Evolutionary conservation across 2,888 invertebrate species (phyloP), one percentile per base, ranked within the genome.

Genomic region (Graphium colonna): DNA sequence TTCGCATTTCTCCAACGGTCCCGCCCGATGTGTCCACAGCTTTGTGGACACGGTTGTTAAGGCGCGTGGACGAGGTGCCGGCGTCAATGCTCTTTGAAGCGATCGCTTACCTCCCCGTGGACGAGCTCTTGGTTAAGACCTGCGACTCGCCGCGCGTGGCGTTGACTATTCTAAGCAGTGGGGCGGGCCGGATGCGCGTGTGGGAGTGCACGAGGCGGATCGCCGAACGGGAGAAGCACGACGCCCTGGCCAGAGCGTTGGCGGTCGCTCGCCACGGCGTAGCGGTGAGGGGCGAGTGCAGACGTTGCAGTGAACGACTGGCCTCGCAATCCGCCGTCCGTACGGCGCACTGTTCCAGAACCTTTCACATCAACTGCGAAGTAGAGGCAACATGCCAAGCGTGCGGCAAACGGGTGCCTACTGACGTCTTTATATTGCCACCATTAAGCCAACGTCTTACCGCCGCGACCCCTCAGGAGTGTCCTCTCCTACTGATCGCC

Each of bases 291-390:
- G 80, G 80, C 3, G 64, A 64, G 42, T 87, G 86, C 68, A 63
- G 33, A 57, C 71, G 68, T 33, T 85, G 86, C 73, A 72, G 66
- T 15, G 63, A 68, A 41, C 62, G 69, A 43, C 71, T 82, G 62
- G 61, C 56, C 18, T 63, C 59, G 48, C 61, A 60, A 12, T 36
- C 56, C 38, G 62, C 75, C 52, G 63, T 55, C 53, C 79, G 79
- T 61, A 77, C 83, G 47, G 67, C 65, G 46, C 87, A 86, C 71
- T 82, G 85, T 68, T 77, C 73, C 49, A 79, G 83, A 64, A 84
- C 81, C n/a, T 50, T 58, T 45, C 84, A 84, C 75, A 69, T 67
- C 33, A 71, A 60, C 44, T 86, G 79, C 73, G 76, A 57, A 58
- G 57, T 62, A 56, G 78, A 69, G 65, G 12, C 60, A 41, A 41